A percentile compares a stretch with the other conserved stretches of the same genome.
phyloP scores from a whole-genome alignment of 2,113 vertebrate species.

The Vimba vimba region DNA sequence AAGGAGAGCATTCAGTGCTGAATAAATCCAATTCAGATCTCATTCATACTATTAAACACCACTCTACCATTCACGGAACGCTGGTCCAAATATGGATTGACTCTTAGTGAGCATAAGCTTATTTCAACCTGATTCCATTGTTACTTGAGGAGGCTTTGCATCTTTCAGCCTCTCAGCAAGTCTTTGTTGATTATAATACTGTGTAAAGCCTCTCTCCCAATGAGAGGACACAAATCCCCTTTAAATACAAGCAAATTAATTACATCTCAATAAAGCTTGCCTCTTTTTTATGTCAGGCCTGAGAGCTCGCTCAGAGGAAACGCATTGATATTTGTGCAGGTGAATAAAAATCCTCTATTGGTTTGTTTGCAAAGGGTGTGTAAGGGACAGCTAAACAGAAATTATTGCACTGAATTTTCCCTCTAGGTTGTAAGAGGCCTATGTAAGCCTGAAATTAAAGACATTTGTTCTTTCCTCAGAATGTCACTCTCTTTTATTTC shows the following conservation, averaged over 20 bases:
- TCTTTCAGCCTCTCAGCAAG: constrained; percentile 46
- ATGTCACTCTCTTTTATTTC: neutral
- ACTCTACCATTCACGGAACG: neutral
- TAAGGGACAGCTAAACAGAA: neutral
- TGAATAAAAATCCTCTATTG: neutral
- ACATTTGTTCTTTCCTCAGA: constrained; percentile 11
- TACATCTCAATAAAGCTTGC: constrained; percentile 31
- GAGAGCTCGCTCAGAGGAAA: neutral
- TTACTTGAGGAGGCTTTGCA: constrained; percentile 52
- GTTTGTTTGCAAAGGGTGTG: neutral
- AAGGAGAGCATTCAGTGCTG: constrained; percentile 4
- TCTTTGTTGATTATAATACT: constrained; percentile 53
- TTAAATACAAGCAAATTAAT: constrained; percentile 38
- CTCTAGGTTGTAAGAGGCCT: neutral
- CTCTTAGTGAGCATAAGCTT: constrained; percentile 53
- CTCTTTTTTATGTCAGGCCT: constrained; percentile 8
- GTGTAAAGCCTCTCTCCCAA: constrained; percentile 46
- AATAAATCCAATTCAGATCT: constrained; percentile 26
- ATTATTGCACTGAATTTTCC: neutral
- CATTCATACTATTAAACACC: constrained; percentile 25
- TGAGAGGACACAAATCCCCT: constrained; percentile 47
- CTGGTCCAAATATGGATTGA: constrained; percentile 48
- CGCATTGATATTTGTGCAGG: constrained; percentile 3
- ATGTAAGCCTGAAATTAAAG: constrained; percentile 13
- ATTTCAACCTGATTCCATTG: constrained; percentile 51